Percentiles rank a stretch among this genome's conserved stretches.
Evolutionary conservation across 2,797 vertebrate genomes (phyloP).

Genomic region (Echiichthys vipera): DNA sequence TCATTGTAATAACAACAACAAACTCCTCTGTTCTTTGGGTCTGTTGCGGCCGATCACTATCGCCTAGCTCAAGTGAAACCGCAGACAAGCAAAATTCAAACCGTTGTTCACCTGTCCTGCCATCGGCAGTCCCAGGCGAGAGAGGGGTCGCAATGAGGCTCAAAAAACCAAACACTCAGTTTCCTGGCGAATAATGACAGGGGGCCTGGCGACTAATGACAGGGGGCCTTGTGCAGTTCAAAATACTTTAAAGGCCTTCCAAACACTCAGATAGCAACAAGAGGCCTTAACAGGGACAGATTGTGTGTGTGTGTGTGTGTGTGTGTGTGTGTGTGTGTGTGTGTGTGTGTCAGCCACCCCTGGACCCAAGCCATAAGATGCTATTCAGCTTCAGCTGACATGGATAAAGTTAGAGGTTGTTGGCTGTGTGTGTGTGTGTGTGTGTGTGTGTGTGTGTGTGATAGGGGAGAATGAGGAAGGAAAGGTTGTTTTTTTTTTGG

Average conservation of each 20-base stretch:
- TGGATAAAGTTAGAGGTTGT: slow-evolving; percentile 31
- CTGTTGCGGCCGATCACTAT: slow-evolving; percentile 28
- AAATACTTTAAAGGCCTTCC: slow-evolving; percentile 67
- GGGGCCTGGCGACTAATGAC: slow-evolving; percentile 62
- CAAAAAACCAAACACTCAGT: slow-evolving; percentile 44
- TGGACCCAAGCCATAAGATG: slow-evolving; percentile 51
- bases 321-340: slow-evolving; percentile 38
- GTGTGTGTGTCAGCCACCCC: slow-evolving; percentile 45
- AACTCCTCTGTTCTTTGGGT: slow-evolving; percentile 39
- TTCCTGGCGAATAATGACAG: slow-evolving; percentile 56
- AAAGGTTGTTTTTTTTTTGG: slow-evolving; percentile 32
- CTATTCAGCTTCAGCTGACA: slow-evolving; percentile 41
- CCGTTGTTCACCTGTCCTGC: slow-evolving; percentile 47
- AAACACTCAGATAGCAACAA: slow-evolving; percentile 67
- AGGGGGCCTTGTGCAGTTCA: slow-evolving; percentile 63
- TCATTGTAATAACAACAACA: slow-evolving; percentile 46
- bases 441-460: slow-evolving; percentile 14
- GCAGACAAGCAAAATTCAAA: slow-evolving; percentile 37
- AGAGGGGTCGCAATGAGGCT: slow-evolving; percentile 28
- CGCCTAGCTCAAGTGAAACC: slow-evolving; percentile 36
- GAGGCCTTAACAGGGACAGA: slow-evolving; percentile 71
- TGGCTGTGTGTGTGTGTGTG: slow-evolving; percentile 28
- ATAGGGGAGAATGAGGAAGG: not conserved
- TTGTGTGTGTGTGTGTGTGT: slow-evolving; percentile 8
- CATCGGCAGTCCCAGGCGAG: slow-evolving; percentile 27